A percentile compares a stretch with the other conserved stretches of the same genome.
phyloP scores from a whole-genome alignment of 92 coral and sea anemone genomes.

The Zoanthus gigantus region DNA sequence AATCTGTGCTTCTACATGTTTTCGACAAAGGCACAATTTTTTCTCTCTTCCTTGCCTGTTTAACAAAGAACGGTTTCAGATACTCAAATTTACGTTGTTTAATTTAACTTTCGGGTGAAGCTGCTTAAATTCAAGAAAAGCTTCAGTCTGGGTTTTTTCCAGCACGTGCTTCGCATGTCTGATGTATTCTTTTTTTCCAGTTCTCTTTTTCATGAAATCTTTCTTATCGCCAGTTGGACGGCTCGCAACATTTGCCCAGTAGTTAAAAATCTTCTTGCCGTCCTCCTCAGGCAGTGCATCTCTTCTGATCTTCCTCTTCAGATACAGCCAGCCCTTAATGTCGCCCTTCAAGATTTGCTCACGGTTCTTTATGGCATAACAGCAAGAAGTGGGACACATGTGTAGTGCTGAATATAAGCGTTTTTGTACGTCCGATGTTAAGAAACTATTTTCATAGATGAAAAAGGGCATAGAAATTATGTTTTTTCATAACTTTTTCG shows the following conservation, averaged over 20 bases:
- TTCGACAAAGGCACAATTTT: neutral
- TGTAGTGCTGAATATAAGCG: too few species aligned
- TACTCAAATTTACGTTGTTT: constrained; percentile 13
- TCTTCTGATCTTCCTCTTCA: neutral
- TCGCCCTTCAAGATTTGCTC: neutral
- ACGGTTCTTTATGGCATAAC: neutral
- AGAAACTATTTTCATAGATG: too few species aligned
- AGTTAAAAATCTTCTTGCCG: neutral
- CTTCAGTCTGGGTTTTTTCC: constrained; percentile 19
- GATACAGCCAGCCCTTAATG: neutral
- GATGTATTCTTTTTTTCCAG: neutral
- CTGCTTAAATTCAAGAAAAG: constrained; percentile 24
- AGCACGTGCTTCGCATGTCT: constrained; percentile 4
- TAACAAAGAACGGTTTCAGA: constrained; percentile 12
- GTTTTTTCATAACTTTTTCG: too few species aligned
- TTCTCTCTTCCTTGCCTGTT: constrained; percentile 16
- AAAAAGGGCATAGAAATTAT: too few species aligned
- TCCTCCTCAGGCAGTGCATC: constrained; percentile 2
- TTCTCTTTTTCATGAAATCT: neutral
- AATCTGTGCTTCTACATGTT: constrained; percentile 3
- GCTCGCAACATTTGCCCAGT: constrained; percentile 8
- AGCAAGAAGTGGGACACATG: too few species aligned
- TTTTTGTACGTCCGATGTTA: too few species aligned
- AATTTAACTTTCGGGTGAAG: constrained; percentile 1
- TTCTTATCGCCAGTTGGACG: neutral